A percentile compares a stretch with the other conserved stretches of the same genome.
Evolutionary conservation across 2,113 vertebrate genomes (phyloP).

Genomic region (Osmerus mordax): DNA sequence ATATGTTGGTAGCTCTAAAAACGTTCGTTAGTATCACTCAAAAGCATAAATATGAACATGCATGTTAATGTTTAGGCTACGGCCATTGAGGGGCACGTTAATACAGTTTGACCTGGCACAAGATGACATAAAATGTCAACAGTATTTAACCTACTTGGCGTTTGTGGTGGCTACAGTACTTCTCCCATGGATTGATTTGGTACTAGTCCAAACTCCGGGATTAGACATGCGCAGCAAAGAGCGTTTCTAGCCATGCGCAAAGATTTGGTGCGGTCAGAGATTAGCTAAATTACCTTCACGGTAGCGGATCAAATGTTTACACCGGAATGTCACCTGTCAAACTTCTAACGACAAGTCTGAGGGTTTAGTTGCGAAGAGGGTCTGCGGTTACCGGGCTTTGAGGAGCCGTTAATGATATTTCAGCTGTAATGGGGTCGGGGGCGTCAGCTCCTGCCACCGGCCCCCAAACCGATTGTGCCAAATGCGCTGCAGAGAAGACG

Average conservation of each 20-base stretch:
- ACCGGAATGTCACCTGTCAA: background rate
- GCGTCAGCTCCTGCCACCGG: constrained; percentile 35
- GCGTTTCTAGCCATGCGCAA: background rate
- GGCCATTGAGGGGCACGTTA: too few relatives aligned
- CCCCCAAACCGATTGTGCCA: constrained; percentile 24
- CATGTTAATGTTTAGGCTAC: too few relatives aligned
- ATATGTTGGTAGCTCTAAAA: too few relatives aligned
- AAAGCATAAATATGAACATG: too few relatives aligned
- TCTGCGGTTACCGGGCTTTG: background rate
- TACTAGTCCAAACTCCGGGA: too few relatives aligned
- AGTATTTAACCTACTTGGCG: too few relatives aligned
- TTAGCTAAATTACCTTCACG: background rate
- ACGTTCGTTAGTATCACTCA: too few relatives aligned
- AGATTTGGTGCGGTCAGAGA: background rate
- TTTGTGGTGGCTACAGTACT: too few relatives aligned
- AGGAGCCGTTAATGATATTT: constrained; percentile 9
- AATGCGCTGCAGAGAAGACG: constrained; percentile 1
- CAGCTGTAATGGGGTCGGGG: constrained; percentile 54
- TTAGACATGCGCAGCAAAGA: background rate
- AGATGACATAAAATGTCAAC: too few relatives aligned
- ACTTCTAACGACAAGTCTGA: background rate
- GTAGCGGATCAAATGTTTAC: background rate
- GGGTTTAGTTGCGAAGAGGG: background rate
- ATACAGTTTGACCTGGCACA: too few relatives aligned
- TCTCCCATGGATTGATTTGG: too few relatives aligned